phyloP scores from a whole-genome alignment of 2,113 vertebrate genomes.

The Charina bottae region DNA sequence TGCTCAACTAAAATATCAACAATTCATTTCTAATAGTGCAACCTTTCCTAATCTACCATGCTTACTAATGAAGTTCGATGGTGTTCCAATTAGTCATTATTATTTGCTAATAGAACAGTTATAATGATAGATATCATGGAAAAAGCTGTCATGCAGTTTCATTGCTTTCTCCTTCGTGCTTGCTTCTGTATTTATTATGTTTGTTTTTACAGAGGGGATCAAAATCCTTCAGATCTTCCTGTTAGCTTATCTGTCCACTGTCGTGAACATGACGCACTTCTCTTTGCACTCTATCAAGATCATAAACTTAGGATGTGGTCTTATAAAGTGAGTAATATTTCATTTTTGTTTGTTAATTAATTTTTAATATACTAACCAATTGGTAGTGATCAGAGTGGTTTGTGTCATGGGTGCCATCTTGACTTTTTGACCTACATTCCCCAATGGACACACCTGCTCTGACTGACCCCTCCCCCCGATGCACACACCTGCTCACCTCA shows the following conservation, averaged over 20 bases:
- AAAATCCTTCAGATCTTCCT: constrained; percentile 78
- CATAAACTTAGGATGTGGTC: constrained; percentile 96
- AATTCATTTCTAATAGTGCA: not conserved
- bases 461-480: not conserved
- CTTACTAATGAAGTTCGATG: not conserved
- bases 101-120: fast-evolving
- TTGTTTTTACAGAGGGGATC: constrained; percentile 79
- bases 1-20: not conserved
- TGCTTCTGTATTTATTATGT: not conserved
- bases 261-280: constrained; percentile 86
- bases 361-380: fast-evolving
- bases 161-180: not conserved
- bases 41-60: too few species aligned
- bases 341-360: not conserved
- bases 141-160: not conserved
- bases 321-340: constrained; percentile 77
- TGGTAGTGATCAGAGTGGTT: not conserved
- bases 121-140: not conserved
- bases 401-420: not conserved
- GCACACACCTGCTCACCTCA: not conserved
- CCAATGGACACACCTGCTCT: not conserved
- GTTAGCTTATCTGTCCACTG: constrained; percentile 85
- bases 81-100: not conserved
- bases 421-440: not conserved
- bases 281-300: constrained; percentile 94